Base-by-base conservation (phyloP, 2,797 vertebrate genomes). In the Thalassophryne amazonica region DNA sequence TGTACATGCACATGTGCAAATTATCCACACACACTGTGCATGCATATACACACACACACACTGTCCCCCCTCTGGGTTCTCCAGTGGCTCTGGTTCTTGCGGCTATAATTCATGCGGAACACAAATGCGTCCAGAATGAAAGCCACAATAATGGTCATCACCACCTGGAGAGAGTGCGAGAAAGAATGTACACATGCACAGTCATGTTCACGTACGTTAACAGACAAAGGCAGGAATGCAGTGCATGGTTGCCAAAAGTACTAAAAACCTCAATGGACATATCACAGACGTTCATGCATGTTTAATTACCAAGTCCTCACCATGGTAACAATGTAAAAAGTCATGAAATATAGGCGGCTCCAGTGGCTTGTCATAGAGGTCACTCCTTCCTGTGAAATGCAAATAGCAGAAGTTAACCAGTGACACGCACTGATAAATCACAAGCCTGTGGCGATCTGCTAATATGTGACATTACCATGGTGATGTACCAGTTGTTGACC, bases 401-500 rank as follows among this genome's bases (percentile, higher is more conserved):
- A 61, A 22, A 58, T 4, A 16, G 39, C 31, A 31, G 22, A 12
- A 14, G 15, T 67, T 17, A 73, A 51, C 70, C 36, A 53, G 25
- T 1, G 13, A 43, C 21, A 12, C 12, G 52, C 4, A 1, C 6
- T 25, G 45, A 54, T 10, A 17, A 35, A 38, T 9, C 23, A 10
- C 15, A n/a, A n/a, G n/a, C n/a, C n/a, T n/a, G n/a, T n/a, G n/a
- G n/a, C n/a, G n/a, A n/a, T n/a, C n/a, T n/a, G n/a, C n/a, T n/a
- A n/a, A n/a, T n/a, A n/a, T 99, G 19, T 25, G 7, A 45, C 85
- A 73, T 86, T 76, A 99, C 97, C 97, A 99, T 99, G 51, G 95
- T 97, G 75, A 99, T 98, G 84, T 99, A 99, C 97, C 97, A 99
- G 86, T 99, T 96, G 45, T 99, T 99, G 81, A 99, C 96, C 0